These are phyloP conservation scores for Leptinotarsa lineolata DNA, from an alignment of 1,140 invertebrate species.

Conservation along the genomic window DNA sequence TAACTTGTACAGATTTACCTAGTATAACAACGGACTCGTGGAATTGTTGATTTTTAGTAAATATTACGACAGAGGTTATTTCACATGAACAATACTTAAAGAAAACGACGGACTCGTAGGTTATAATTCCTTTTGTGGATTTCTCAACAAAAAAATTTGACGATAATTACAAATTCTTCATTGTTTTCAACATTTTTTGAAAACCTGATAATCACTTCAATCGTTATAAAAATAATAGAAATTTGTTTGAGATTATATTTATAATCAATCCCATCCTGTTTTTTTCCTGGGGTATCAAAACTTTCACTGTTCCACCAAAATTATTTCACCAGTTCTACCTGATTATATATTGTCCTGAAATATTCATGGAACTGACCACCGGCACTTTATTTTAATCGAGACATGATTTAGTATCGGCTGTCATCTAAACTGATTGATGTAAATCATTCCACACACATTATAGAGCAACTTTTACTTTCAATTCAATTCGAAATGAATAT, in stretches of 20 bases:
- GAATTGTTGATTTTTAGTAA: no score
- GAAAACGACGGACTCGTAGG: no score
- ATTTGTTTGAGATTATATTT: neutral
- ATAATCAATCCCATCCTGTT: neutral
- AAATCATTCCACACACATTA: neutral
- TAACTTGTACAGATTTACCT: no score
- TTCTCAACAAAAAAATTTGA: no score
- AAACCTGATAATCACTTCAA: neutral
- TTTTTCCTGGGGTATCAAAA: neutral
- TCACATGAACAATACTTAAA: no score
- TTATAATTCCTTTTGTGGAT: no score
- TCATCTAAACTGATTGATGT: neutral
- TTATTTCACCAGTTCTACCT: neutral
- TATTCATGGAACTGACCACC: neutral
- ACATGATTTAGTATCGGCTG: neutral
- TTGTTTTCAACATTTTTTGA: no score
- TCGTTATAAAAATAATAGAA: neutral
- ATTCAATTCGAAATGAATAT: neutral
- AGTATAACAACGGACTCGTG: no score
- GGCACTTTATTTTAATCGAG: neutral
- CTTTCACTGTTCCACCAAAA: neutral
- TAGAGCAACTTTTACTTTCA: constrained; percentile 3
- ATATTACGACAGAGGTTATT: no score
- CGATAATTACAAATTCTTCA: no score
- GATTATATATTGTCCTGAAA: neutral